Evolutionary conservation across 2,113 vertebrate species (phyloP), one percentile per base, ranked within the genome.

Genomic region (Romanogobio albipinnatus): DNA sequence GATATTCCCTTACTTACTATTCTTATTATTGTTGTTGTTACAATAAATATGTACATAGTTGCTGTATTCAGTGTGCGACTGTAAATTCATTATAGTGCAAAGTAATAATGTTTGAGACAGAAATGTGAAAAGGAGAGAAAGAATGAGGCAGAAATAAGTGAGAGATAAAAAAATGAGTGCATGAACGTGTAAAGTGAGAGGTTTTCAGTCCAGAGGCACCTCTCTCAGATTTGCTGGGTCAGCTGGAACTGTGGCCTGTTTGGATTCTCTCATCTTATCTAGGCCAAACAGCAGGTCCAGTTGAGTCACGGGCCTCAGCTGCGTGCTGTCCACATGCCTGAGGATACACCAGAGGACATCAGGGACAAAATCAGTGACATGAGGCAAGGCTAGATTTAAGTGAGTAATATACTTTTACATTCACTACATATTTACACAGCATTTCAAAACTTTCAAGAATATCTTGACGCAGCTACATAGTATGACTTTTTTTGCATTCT

Each of bases 221-320:
- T 94, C 93, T 2, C 87, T 33, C 47, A 89, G 84, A 10, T 9
- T n/a, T 51, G 26, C 51, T 61, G 76, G 90, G 85, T 36, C 79
- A 58, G 87, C 49, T 22, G 59, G 24, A 43, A 86, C 83, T 26
- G 93, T 92, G 51, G 90, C 94, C 47, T 59, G 90, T 85, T 93
- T 95, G 3, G 95, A 94, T 51, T 95, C 94, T 75, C 87, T 93
- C 95, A 96, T 95, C 90, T 95, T 96, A 85, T 96, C 95, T 73
- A 95, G 88, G 49, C 94, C 94, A 4, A 96, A 93, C 56, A 95
- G 89, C 59, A 96, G 92, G 88, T 96, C 95, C 70, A 95, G 90
- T 86, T 96, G 95, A 14, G 95, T 94, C 43, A 96, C 90, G 0
- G 95, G 94, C 36, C 95, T 89, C 79, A 96, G 83, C 1, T 87